A percentile compares a stretch with the other conserved stretches of the same genome.
phyloP scores from a whole-genome alignment of 2,113 vertebrate species.

The Gymnobelideus leadbeateri region DNA sequence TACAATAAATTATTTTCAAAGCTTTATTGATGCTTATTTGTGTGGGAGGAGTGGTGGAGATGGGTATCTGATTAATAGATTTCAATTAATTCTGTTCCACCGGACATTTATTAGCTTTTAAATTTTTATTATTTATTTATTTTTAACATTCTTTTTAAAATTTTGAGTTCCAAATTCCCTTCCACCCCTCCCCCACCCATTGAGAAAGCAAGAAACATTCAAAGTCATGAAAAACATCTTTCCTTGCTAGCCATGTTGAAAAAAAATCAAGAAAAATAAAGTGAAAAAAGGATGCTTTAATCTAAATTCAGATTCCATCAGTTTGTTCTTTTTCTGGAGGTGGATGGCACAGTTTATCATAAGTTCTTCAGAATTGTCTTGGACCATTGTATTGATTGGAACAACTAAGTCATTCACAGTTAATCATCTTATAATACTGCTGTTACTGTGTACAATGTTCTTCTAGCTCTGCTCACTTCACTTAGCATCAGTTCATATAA shows the following conservation, averaged over 20 bases:
- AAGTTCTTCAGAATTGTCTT: neutral
- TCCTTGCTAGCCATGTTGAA: neutral
- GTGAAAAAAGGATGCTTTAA: neutral
- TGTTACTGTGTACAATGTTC: neutral
- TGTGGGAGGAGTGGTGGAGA: neutral
- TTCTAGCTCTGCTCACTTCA: neutral
- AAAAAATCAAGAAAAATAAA: neutral
- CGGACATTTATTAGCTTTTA: neutral
- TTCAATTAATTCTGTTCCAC: no score
- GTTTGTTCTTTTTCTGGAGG: neutral
- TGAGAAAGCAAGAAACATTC: neutral
- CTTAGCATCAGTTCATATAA: neutral
- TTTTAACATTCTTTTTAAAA: no score
- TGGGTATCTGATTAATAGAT: neutral
- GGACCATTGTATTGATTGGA: neutral
- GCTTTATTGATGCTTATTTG: neutral
- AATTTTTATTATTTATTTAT: no score
- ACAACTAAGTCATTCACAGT: neutral
- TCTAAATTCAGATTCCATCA: neutral
- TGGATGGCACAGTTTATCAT: neutral
- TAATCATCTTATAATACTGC: neutral
- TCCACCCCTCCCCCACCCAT: neutral
- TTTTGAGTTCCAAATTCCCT: no score
- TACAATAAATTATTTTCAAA: neutral
- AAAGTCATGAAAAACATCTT: neutral